Conservation (phyloP, 1,140 invertebrate genomes). For the Heliconius nattereri region DNA sequence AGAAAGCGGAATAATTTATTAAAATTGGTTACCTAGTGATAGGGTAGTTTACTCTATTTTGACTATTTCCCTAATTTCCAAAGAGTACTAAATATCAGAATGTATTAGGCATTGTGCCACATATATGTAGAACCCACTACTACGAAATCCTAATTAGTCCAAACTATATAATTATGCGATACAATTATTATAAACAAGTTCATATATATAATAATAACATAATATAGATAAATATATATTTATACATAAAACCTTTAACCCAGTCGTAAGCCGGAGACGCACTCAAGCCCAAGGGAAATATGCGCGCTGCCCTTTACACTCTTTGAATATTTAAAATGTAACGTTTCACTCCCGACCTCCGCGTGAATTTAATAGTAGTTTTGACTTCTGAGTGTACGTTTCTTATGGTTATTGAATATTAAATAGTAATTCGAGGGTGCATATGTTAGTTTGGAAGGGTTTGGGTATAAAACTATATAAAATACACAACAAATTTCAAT, state of each 20-base stretch:
- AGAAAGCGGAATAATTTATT: too few relatives aligned
- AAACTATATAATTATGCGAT: too few relatives aligned
- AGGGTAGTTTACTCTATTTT: too few relatives aligned
- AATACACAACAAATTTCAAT: conserved; percentile 31
- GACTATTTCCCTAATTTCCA: too few relatives aligned
- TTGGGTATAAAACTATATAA: conserved; percentile 26
- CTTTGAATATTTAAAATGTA: conserved; percentile 74
- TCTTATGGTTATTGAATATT: conserved; percentile 45
- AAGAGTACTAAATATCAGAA: too few relatives aligned
- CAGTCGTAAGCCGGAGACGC: conserved; percentile 44
- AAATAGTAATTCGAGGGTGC: conserved; percentile 35
- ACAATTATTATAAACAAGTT: too few relatives aligned
- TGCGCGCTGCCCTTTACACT: conserved; percentile 74
- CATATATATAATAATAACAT: too few relatives aligned
- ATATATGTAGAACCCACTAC: too few relatives aligned
- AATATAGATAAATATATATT: background rate
- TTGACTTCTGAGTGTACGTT: conserved; percentile 26
- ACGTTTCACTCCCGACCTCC: conserved; percentile 47
- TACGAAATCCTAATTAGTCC: too few relatives aligned
- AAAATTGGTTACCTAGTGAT: too few relatives aligned
- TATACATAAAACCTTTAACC: conserved; percentile 38
- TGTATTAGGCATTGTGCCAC: too few relatives aligned
- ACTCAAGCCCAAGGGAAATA: conserved; percentile 54
- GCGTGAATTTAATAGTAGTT: conserved; percentile 36
- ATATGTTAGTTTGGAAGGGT: conserved; percentile 26